Evolutionary conservation across 2,888 invertebrate genomes (phyloP).

Genomic region (Acleris cristana): DNA sequence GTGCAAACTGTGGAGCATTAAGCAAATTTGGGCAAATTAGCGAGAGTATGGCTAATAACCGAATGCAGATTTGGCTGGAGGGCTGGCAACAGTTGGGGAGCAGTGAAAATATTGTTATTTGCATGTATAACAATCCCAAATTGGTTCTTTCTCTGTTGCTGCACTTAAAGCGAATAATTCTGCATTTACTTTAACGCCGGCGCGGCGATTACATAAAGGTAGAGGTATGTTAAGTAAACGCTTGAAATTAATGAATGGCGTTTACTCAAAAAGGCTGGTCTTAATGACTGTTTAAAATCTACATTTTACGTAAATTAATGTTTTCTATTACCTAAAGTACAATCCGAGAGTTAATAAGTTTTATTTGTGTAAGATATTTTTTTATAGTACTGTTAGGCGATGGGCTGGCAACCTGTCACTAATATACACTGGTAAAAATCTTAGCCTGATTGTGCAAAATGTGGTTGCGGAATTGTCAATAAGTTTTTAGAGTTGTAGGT

Average conservation of each 20-base stretch:
- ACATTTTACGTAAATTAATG: no score
- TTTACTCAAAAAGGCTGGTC: not conserved
- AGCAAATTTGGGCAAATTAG: conserved; percentile 71
- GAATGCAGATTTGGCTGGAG: conserved; percentile 53
- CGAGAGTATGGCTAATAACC: conserved; percentile 59
- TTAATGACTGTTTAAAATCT: no score
- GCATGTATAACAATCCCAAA: conserved; percentile 35
- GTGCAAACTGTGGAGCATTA: conserved; percentile 67
- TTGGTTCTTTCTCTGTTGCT: conserved; percentile 30
- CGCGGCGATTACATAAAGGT: conserved; percentile 3
- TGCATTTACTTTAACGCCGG: conserved; percentile 22
- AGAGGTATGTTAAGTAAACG: not conserved
- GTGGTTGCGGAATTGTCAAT: no score
- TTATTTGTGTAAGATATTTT: no score
- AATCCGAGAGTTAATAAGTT: no score
- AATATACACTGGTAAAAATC: no score
- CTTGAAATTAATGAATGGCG: not conserved
- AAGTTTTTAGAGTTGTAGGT: no score
- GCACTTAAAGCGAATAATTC: conserved; percentile 25
- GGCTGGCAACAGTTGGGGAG: conserved; percentile 49
- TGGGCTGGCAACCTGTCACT: no score
- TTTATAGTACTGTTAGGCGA: no score
- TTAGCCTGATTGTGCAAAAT: no score
- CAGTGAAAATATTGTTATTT: conserved; percentile 43
- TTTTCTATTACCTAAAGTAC: no score